A percentile compares a stretch with the other conserved stretches of the same genome.
phyloP scores from a whole-genome alignment of 2,797 vertebrate species.

The Smutsia gigantea region DNA sequence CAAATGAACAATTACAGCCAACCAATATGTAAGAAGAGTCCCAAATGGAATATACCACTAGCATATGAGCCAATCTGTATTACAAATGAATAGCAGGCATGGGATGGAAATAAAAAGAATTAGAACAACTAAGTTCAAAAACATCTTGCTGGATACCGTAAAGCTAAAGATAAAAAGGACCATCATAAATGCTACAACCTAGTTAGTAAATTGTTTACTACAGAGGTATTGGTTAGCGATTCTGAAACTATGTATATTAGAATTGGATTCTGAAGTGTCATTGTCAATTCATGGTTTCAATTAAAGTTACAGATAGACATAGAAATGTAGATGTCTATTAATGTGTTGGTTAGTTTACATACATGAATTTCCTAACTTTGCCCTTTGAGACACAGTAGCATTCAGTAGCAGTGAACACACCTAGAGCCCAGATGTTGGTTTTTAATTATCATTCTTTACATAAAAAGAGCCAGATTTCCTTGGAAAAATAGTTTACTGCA shows the following conservation, averaged over 20 bases:
- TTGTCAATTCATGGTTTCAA: background rate
- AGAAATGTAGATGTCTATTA: background rate
- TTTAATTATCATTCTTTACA: background rate
- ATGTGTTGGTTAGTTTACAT: background rate
- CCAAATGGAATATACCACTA: background rate
- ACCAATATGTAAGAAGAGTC: background rate
- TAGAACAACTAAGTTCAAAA: background rate
- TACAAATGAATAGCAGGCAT: background rate
- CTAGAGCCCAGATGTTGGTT: background rate
- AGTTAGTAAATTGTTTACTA: background rate
- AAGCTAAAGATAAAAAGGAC: background rate
- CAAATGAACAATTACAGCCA: background rate
- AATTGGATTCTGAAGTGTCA: background rate
- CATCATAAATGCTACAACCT: background rate
- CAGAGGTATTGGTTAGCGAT: background rate
- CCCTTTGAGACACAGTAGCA: background rate
- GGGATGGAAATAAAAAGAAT: background rate
- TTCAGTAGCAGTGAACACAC: background rate
- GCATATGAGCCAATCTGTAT: background rate
- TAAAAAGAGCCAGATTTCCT: background rate
- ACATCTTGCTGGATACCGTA: background rate
- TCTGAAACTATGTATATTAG: background rate
- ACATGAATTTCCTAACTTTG: background rate
- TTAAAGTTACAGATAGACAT: background rate
- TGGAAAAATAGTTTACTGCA: background rate